Evolutionary conservation across 2,797 vertebrate species (phyloP), one percentile per base, ranked within the genome.

Genomic region (Pseudopleuronectes americanus): DNA sequence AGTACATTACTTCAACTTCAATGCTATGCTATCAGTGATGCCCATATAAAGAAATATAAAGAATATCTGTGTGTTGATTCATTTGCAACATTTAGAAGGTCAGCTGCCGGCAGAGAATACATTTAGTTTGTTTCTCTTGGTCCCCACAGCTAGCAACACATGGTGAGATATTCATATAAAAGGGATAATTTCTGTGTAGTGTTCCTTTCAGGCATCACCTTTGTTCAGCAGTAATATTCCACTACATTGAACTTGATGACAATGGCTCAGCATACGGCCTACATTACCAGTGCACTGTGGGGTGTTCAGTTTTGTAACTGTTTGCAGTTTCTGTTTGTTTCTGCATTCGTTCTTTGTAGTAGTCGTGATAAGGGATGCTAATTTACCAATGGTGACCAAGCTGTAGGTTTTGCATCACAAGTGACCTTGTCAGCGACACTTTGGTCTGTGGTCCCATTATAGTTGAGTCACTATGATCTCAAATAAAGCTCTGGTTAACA

Each of bases 161-260:
- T 43, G n/a, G 5, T 56, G 38, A 70, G n/a, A 38, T 54, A 62
- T 36, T 52, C 24, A 43, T 28, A 38, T 33, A 12, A 49, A 63
- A 59, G 13, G 56, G 28, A 63, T 59, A 0, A 24, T 53, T 38
- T 59, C 47, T 26, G 16, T 67, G 26, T 13, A 73, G 62, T 54
- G 41, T 53, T 69, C 23, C 49, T 73, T 57, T 55, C 54, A 63
- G 54, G 51, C 51, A 51, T 74, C 52, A 69, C 67, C 61, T 80
- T 60, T 19, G 24, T 62, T 81, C 64, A 57, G 54, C 57, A 49
- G 24, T 54, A 62, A 24, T 71, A 55, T 57, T 71, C 59, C 31
- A 47, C 52, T 28, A 57, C 47, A 58, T 22, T 79, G 63, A 69
- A 59, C 70, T 48, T 57, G 22, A 77, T 59, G 70, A 62, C 55